A percentile compares a stretch with the other conserved stretches of the same genome.
These are phyloP conservation scores for Phylloscopus trochilus DNA, from an alignment of 2,113 vertebrate species.

Conservation along the genomic window DNA sequence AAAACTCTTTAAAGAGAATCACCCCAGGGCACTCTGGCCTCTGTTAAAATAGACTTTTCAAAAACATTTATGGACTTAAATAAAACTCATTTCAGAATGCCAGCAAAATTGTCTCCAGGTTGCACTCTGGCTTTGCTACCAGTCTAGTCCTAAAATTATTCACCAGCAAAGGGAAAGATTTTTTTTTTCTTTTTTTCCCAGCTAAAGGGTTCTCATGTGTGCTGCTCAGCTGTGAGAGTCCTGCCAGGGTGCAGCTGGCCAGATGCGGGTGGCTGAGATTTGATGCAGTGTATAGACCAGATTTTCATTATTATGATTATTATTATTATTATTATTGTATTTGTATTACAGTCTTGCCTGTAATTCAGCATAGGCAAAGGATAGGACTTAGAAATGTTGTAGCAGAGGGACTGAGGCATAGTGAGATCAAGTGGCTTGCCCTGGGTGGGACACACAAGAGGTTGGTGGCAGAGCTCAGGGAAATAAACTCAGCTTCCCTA, in stretches of 20 bases:
- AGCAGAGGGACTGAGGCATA: background rate
- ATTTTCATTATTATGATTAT: background rate
- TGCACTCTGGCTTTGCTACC: conserved; percentile 49
- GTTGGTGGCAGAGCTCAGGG: background rate
- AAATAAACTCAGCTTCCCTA: background rate
- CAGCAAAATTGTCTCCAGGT: conserved; percentile 36
- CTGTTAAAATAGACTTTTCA: conserved; percentile 40
- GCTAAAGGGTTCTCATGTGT: background rate
- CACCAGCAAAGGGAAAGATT: conserved; percentile 1
- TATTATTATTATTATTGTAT: background rate
- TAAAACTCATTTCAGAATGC: conserved; percentile 30
- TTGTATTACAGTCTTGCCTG: background rate
- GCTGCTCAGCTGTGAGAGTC: background rate
- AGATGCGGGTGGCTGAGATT: background rate
- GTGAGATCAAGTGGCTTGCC: background rate
- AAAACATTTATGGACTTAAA: conserved; percentile 56
- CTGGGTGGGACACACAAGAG: background rate
- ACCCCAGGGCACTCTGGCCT: conserved; percentile 46
- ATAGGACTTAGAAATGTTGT: background rate
- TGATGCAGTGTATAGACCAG: background rate
- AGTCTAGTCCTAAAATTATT: conserved; percentile 50
- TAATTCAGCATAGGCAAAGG: background rate
- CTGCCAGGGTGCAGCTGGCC: background rate
- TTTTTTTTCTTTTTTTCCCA: background rate
- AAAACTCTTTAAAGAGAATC: conserved; percentile 46